Evolutionary conservation across 2,797 vertebrate species (phyloP), one percentile per base, ranked within the genome.

Genomic region (Phyllotis vaccarum): DNA sequence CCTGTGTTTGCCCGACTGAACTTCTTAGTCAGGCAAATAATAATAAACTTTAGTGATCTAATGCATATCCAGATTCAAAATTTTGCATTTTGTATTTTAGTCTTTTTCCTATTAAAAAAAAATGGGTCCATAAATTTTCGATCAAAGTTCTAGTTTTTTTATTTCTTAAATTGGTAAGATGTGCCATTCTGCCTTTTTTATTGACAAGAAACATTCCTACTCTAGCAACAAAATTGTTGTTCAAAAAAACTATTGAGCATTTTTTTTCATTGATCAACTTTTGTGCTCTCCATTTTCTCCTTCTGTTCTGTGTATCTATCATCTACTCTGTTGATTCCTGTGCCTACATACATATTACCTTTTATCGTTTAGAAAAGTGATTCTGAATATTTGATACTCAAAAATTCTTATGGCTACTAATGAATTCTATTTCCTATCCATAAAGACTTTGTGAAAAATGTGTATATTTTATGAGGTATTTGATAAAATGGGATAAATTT

Each of bases 41-140:
- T 40, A 81, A 95, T 82, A 91, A 31, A 94, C 52, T 82, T 68
- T 46, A 7, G 46, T 62, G 12, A 56, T 89, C 27, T 75, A 80
- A 86, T 83, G n/a, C 13, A 93, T 79, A 54, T 79, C 6, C n/a
- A 70, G 49, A 90, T 62, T 80, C 82, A 43, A 56, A 64, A 46
- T 58, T 76, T 82, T 92, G 11, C 22, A 85, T 17, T 66, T 90
- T 72, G 37, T 13, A 64, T 62, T 83, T 83, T 64, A 78, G 12
- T 17, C 10, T 87, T 43, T 83, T 27, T 82, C 68, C 24, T 5
- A 58, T 49, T 76, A 22, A 54, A 93, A 46, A 91, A 24, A 66
- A 70, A 89, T 82, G 49, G 56, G 0, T 16, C 40, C 17, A 22
- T 75, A 10, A 90, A 66, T 17, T 66, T 64, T 12, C 72, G 12